Conservation (phyloP, 1,140 invertebrate genomes). For the Leucophenga varia region DNA sequence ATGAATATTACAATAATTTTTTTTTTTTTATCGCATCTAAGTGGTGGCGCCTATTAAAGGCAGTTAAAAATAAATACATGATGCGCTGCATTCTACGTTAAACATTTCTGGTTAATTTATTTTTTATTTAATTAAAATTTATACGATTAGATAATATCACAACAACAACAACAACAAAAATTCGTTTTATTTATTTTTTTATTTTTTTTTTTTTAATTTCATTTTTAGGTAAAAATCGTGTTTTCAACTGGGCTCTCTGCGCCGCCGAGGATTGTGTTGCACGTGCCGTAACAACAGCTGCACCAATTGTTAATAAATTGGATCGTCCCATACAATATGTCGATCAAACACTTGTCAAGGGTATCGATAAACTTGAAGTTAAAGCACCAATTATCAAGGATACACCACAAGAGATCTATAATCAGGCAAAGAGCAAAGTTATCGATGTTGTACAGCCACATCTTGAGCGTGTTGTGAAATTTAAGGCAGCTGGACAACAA, state of each 20-base stretch:
- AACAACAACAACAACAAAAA: no score
- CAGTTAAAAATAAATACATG: no score
- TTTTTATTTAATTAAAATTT: no score
- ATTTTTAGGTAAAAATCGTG: conserved; percentile 60
- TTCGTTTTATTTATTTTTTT: no score
- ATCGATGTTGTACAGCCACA: conserved; percentile 65
- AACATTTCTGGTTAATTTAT: no score
- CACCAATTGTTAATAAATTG: conserved; percentile 63
- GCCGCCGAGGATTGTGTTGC: conserved; percentile 68
- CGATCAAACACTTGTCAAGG: conserved; percentile 67
- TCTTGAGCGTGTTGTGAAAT: conserved; percentile 62
- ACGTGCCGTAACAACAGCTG: conserved; percentile 63
- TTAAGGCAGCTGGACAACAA: conserved; percentile 62
- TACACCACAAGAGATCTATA: conserved; percentile 70
- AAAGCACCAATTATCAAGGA: conserved; percentile 70
- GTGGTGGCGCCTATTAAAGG: no score
- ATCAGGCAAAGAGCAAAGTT: conserved; percentile 69
- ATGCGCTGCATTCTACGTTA: no score
- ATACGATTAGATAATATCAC: no score
- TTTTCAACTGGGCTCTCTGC: conserved; percentile 68
- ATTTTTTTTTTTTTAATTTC: background rate
- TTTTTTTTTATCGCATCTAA: no score
- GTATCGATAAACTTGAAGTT: conserved; percentile 67
- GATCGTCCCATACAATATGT: conserved; percentile 66
- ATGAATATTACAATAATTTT: no score